These are phyloP conservation scores for Flabesymbios commensalis DNA, from an alignment of 2,888 invertebrate genomes.

Conservation along the genomic window DNA sequence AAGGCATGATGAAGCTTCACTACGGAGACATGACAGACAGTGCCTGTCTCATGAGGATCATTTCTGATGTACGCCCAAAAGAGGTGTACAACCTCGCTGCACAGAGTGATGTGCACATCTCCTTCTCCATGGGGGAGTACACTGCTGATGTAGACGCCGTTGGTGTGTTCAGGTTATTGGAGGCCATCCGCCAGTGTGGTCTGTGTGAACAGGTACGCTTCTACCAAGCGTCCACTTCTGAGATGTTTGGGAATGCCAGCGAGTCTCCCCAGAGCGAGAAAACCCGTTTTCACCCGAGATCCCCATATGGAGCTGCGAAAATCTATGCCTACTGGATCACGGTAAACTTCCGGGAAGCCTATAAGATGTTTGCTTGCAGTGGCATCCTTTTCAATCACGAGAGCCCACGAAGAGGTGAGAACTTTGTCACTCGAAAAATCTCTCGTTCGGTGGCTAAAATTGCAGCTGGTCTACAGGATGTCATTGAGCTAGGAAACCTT, in stretches of 20 bases:
- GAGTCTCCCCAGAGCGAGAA: constrained; percentile 92
- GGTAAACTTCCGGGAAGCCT: constrained; percentile 92
- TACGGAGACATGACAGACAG: constrained; percentile 99
- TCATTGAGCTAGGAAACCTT: constrained; percentile 88
- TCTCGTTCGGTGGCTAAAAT: constrained; percentile 98
- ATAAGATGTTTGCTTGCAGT: constrained; percentile 92
- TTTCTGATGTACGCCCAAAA: constrained; percentile 77
- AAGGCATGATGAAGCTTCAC: constrained; percentile 75
- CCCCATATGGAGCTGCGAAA: constrained; percentile 95
- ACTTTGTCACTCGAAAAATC: constrained; percentile 97
- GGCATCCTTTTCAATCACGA: constrained; percentile 97
- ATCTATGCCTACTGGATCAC: constrained; percentile 96
- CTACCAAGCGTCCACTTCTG: constrained; percentile 96
- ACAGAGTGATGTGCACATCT: constrained; percentile 84
- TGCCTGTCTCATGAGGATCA: constrained; percentile 87
- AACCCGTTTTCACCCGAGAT: constrained; percentile 94
- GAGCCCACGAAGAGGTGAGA: constrained; percentile 92
- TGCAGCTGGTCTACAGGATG: constrained; percentile 79
- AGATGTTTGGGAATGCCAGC: constrained; percentile 89
- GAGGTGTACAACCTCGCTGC: constrained; percentile 99
- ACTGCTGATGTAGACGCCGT: constrained; percentile 95
- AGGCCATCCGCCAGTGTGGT: constrained; percentile 88
- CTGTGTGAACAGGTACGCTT: constrained; percentile 78
- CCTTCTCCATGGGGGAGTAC: constrained; percentile 94
- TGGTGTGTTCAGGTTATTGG: constrained; percentile 87